Evolutionary conservation across 2,888 invertebrate species (phyloP).

Genomic region (Galeruca laticollis): DNA sequence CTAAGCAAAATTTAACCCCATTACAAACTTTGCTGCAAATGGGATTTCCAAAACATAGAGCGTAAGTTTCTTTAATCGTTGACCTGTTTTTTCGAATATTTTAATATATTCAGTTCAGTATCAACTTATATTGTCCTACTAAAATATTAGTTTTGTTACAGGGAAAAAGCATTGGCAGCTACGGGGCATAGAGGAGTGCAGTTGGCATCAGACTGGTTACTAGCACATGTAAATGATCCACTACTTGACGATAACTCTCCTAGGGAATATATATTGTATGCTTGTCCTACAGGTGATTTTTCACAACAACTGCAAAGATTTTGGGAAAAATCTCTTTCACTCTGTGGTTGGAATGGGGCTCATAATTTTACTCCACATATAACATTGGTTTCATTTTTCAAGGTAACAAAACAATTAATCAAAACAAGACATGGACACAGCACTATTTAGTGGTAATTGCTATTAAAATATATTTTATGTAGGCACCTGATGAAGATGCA

Average conservation of each 20-base stretch:
- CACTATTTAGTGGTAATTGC: too few species aligned
- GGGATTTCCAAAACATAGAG: conserved; percentile 89
- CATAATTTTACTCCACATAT: conserved; percentile 93
- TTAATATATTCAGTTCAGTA: neutral
- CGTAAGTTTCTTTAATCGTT: conserved; percentile 74
- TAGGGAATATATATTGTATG: conserved; percentile 88
- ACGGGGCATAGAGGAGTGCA: conserved; percentile 91
- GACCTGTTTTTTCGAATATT: neutral
- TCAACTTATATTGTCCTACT: neutral
- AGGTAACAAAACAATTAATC: conserved; percentile 69
- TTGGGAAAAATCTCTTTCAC: conserved; percentile 80
- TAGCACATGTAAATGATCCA: conserved; percentile 90
- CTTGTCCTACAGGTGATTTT: conserved; percentile 84
- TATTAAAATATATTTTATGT: conserved; percentile 12
- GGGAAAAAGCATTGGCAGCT: conserved; percentile 90
- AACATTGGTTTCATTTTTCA: conserved; percentile 89
- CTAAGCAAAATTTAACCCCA: conserved; percentile 80
- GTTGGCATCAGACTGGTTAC: conserved; percentile 90
- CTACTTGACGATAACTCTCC: conserved; percentile 81
- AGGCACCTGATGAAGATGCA: conserved; percentile 84
- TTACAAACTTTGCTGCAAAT: conserved; percentile 87
- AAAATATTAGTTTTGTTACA: conserved; percentile 58
- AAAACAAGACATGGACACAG: neutral
- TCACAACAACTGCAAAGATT: conserved; percentile 80
- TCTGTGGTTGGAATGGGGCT: conserved; percentile 89